Evolutionary conservation across 2,113 vertebrate species (phyloP), one percentile per base, ranked within the genome.

Genomic region (Stigmatopora argus): DNA sequence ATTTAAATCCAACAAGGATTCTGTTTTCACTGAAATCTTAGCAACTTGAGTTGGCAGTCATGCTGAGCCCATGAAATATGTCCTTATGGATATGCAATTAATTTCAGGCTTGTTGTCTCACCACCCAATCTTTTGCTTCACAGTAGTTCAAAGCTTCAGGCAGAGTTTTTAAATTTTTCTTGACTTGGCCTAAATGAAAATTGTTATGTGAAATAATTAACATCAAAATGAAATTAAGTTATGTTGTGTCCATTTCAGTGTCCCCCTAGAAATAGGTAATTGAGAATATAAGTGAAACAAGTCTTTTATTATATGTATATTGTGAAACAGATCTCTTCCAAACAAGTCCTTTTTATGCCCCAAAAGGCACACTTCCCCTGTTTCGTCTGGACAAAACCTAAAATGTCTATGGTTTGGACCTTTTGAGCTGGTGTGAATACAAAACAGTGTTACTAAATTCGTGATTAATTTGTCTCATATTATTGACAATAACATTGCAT

Each of bases 91-190:
- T 7, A 46, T 45, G 19, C 60, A 62, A 26, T 62, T 26, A 26
- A 46, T 46, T 62, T 62, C 41, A 62, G 60, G 19, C 60, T 3
- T 45, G 4, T 62, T 61, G 38, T 62, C 60, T 26, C 60, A 15
- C 18, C 7, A 10, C 34, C 10, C 4, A 11, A 41, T 34, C 31
- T 59, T 59, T 38, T 38, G 18, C 34, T 38, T 3, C 18, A 10
- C 57, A 68, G 65, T 51, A 46, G 7, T 35, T 34, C 49, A 38
- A 18, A 38, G 31, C 57, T 59, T 3, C 13, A 15, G 3, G 57
- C 14, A 59, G 15, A 34, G 38, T 14, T 18, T 62, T 62, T 19
- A 21, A 14, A 21, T 45, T 26, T 52, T 15, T 11, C 14, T 52
- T 23, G 5, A 13, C 8, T 26, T 26, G 7, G 15, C 53, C 11